phyloP scores from a whole-genome alignment of 2,797 vertebrate species.

The Tangara arthus region DNA sequence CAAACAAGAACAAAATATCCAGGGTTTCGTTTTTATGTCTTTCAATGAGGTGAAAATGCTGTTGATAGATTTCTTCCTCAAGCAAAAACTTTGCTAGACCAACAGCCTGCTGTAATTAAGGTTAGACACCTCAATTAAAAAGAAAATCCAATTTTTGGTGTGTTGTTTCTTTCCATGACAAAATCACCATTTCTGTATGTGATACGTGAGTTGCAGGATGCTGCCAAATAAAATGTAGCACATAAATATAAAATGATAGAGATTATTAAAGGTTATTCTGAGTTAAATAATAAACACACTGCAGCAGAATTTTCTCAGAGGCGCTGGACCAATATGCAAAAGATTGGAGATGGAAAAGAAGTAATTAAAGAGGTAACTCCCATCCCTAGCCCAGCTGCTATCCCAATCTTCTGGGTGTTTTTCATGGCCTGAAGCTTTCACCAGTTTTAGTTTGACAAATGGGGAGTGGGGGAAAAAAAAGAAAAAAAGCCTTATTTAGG shows the following conservation, averaged over 20 bases:
- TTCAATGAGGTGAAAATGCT: conserved; percentile 10
- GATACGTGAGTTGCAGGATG: background rate
- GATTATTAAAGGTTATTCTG: background rate
- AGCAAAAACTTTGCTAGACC: conserved; percentile 44
- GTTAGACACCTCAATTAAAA: conserved; percentile 65
- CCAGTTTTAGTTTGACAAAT: background rate
- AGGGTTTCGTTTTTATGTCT: background rate
- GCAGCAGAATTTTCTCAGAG: background rate
- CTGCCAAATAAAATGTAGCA: background rate
- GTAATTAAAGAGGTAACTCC: background rate
- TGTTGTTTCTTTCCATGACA: background rate
- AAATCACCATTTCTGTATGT: background rate
- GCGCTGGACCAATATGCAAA: background rate
- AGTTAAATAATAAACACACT: background rate
- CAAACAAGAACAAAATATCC: conserved; percentile 6
- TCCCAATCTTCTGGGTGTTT: background rate
- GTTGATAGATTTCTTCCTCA: conserved; percentile 21
- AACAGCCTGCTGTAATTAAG: conserved; percentile 47
- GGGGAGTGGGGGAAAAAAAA: fast-evolving
- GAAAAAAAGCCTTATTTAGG: background rate
- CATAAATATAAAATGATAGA: background rate
- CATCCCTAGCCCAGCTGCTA: background rate
- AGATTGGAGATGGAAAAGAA: background rate
- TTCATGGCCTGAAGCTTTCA: background rate
- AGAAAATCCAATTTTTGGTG: background rate